Conservation (phyloP, 2,113 vertebrate genomes). For the Uropsilus gracilis region DNA sequence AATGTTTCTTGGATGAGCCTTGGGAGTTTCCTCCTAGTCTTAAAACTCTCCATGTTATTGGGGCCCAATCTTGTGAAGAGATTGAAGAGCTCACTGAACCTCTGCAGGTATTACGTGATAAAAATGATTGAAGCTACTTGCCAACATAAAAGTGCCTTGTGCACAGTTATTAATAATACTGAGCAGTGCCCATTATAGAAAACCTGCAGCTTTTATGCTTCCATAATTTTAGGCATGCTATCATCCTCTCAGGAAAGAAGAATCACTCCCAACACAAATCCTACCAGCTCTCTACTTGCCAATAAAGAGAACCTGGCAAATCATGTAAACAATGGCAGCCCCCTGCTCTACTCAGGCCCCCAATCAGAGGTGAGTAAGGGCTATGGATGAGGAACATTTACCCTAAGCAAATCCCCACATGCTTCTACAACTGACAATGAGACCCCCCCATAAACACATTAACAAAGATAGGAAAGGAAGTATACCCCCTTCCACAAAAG, state of each 20-base stretch:
- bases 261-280: slow-evolving; percentile 69
- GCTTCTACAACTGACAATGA: neutral
- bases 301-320: slow-evolving; percentile 57
- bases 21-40: slow-evolving; percentile 20
- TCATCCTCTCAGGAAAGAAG: slow-evolving; percentile 76
- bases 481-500: neutral
- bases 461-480: neutral
- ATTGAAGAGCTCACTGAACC: slow-evolving; percentile 64
- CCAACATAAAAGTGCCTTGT: slow-evolving; percentile 77
- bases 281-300: slow-evolving; percentile 67
- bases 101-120: slow-evolving; percentile 72
- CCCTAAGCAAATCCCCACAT: slow-evolving; percentile 36
- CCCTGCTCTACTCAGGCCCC: neutral
- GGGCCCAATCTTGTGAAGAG: slow-evolving; percentile 65
- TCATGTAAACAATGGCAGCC: slow-evolving; percentile 34
- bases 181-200: slow-evolving; percentile 76
- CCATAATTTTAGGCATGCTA: slow-evolving; percentile 78
- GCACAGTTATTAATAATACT: slow-evolving; percentile 78
- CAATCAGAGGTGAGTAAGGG: neutral
- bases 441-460: slow-evolving; percentile 36
- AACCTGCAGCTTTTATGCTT: slow-evolving; percentile 79
- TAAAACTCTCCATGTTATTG: slow-evolving; percentile 38
- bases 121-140: slow-evolving; percentile 80
- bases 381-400: neutral
- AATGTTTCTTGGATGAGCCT: slow-evolving; percentile 42